Evolutionary conservation across 2,113 vertebrate genomes (phyloP).

Genomic region (Xiphophorus hellerii): DNA sequence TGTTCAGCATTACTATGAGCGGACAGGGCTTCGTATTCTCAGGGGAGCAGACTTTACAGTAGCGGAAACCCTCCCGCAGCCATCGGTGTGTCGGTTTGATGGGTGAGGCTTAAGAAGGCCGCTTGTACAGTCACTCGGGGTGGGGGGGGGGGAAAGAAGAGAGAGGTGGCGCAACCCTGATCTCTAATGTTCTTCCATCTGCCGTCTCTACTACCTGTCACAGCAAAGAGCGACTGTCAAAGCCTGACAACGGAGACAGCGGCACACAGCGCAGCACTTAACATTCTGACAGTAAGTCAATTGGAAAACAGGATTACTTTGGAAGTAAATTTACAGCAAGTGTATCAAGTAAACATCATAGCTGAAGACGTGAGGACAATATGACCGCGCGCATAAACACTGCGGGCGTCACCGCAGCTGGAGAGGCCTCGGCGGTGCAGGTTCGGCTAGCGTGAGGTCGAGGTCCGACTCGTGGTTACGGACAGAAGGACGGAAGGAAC

Average conservation of each 20-base stretch:
- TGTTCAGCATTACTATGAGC: slow-evolving; percentile 31
- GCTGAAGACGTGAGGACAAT: background rate
- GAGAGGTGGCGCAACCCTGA: slow-evolving; percentile 7
- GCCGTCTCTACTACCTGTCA: slow-evolving; percentile 47
- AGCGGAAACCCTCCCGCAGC: slow-evolving; percentile 25
- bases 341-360: slow-evolving; percentile 23
- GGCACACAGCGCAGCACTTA: slow-evolving; percentile 44
- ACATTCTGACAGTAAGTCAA: slow-evolving; percentile 61
- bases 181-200: slow-evolving; percentile 19
- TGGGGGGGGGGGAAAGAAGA: slow-evolving; percentile 17
- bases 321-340: slow-evolving; percentile 27
- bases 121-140: slow-evolving; percentile 15
- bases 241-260: slow-evolving; percentile 45
- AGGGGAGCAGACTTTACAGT: slow-evolving; percentile 55
- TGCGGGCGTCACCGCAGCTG: slow-evolving; percentile 16
- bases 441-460: too few species aligned
- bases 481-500: too few species aligned
- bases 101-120: slow-evolving; percentile 32
- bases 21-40: slow-evolving; percentile 31
- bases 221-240: slow-evolving; percentile 46
- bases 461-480: too few species aligned
- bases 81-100: slow-evolving; percentile 9
- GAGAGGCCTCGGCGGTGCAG: background rate
- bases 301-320: slow-evolving; percentile 58
- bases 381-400: background rate